Percentiles rank a stretch among this genome's conserved stretches.
These are phyloP conservation scores for Hedychridium roseum DNA, from an alignment of 2,888 invertebrate genomes.

Conservation along the genomic window DNA sequence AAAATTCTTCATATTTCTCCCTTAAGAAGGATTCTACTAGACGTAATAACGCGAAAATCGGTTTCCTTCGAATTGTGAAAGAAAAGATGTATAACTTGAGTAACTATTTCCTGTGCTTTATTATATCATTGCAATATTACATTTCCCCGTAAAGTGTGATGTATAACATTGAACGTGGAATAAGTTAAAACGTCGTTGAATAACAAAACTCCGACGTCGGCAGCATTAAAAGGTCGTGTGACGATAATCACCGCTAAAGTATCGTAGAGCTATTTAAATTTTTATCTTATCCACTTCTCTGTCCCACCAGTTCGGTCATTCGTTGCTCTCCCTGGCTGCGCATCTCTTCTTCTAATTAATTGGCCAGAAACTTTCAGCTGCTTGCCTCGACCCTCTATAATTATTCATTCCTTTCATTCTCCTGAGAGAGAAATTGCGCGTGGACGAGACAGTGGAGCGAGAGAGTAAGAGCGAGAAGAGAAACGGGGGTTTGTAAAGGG, in stretches of 20 bases:
- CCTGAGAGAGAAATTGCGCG: slow-evolving; percentile 11
- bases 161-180: too few relatives aligned
- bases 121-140: too few relatives aligned
- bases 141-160: too few relatives aligned
- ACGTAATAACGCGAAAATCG: too few relatives aligned
- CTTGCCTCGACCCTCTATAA: slow-evolving; percentile 32
- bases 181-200: too few relatives aligned
- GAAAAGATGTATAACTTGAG: too few relatives aligned
- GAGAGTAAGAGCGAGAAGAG: slow-evolving; percentile 11
- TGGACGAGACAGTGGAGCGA: neutral
- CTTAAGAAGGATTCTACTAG: too few relatives aligned
- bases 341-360: slow-evolving; percentile 46
- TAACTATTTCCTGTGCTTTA: too few relatives aligned
- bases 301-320: slow-evolving; percentile 8
- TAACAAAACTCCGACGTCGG: too few relatives aligned
- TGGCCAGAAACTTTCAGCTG: slow-evolving; percentile 44
- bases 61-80: too few relatives aligned
- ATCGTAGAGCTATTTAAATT: slow-evolving; percentile 37
- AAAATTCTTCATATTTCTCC: too few relatives aligned
- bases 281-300: slow-evolving; percentile 18
- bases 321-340: slow-evolving; percentile 22
- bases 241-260: slow-evolving; percentile 42
- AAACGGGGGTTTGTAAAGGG: neutral
- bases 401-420: slow-evolving; percentile 45
- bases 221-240: slow-evolving; percentile 34